These are phyloP conservation scores for Orientallactaga bullata DNA, from an alignment of 2,113 vertebrate species.

Conservation along the genomic window DNA sequence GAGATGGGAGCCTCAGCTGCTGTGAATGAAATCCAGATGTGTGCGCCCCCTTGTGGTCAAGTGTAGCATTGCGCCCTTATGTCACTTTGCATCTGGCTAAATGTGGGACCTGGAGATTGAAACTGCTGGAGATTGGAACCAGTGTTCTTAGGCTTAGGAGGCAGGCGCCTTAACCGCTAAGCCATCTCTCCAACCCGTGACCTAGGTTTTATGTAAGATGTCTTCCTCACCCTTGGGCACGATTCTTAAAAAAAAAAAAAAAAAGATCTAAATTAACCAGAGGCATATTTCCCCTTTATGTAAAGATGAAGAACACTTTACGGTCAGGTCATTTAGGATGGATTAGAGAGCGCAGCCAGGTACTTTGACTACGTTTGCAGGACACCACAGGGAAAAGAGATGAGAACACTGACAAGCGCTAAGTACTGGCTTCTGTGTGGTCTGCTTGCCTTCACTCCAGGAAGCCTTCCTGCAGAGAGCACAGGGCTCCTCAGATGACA, in stretches of 20 bases:
- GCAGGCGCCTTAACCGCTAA: too few relatives aligned
- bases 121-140: too few relatives aligned
- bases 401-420: background rate
- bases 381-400: background rate
- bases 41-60: too few relatives aligned
- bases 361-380: background rate
- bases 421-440: background rate
- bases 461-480: background rate
- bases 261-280: background rate
- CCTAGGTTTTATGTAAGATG: background rate
- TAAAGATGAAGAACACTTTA: conserved; percentile 35
- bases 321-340: background rate
- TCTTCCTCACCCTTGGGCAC: background rate
- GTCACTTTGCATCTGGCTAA: too few relatives aligned
- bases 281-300: background rate
- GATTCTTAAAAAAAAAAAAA: background rate
- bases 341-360: too few relatives aligned
- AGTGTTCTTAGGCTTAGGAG: too few relatives aligned
- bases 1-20: too few relatives aligned
- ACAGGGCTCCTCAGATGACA: background rate
- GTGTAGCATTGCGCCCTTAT: too few relatives aligned
- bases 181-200: too few relatives aligned
- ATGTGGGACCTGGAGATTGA: too few relatives aligned
- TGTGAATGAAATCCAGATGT: too few relatives aligned
- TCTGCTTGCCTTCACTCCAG: background rate